phyloP scores from a whole-genome alignment of 2,113 vertebrate species.

The Pristiophorus japonicus region DNA sequence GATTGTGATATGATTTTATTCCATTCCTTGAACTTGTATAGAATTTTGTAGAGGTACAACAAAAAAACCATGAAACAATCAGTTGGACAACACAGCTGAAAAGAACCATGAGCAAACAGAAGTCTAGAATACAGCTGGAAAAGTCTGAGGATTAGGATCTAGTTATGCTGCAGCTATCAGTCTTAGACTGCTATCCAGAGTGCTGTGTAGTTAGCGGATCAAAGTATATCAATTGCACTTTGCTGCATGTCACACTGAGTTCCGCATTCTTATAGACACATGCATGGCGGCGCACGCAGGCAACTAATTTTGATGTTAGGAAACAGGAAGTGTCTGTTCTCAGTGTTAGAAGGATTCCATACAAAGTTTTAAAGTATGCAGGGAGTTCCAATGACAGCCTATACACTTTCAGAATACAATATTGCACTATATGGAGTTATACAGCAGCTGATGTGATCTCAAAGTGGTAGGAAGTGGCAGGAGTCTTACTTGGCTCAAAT shows the following conservation, averaged over 20 bases:
- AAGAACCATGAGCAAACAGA: neutral
- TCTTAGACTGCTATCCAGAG: neutral
- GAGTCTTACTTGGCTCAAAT: neutral
- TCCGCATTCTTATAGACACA: neutral
- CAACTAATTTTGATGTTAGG: neutral
- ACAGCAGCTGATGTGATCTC: neutral
- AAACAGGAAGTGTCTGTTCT: neutral
- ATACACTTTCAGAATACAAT: neutral
- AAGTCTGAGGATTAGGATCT: neutral
- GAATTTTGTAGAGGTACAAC: neutral
- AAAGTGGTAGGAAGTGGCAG: neutral
- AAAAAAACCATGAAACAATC: neutral
- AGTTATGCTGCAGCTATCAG: neutral
- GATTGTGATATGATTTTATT: neutral
- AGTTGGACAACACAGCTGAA: neutral
- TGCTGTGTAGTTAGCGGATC: neutral
- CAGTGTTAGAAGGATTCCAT: neutral
- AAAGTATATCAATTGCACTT: neutral
- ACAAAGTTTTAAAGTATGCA: neutral
- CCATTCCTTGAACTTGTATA: neutral
- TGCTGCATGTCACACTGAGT: neutral
- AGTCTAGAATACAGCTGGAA: neutral
- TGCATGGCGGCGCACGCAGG: neutral
- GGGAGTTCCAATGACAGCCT: neutral
- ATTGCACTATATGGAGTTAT: neutral